Conservation (phyloP, 2,888 invertebrate genomes). For the Zaprionus lineosus region DNA sequence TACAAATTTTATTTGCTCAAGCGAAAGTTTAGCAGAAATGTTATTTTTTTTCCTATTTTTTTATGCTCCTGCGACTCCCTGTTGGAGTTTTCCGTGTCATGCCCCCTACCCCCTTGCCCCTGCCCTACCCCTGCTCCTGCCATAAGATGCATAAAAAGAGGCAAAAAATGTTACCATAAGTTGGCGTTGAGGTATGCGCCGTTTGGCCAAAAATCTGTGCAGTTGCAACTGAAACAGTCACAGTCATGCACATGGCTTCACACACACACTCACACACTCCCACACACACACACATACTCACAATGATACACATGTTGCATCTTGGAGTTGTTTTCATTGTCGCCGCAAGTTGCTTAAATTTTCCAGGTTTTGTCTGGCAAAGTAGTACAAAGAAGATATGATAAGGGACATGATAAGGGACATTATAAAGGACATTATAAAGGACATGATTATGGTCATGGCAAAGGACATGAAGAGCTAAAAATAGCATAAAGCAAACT, state of each 20-base stretch:
- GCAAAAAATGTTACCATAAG: conserved; percentile 49
- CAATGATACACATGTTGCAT: conserved; percentile 28
- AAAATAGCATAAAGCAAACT: too few relatives aligned
- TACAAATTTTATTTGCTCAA: conserved; percentile 50
- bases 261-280: not conserved
- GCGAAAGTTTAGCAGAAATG: conserved; percentile 39
- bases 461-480: too few relatives aligned
- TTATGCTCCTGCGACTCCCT: conserved; percentile 28
- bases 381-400: too few relatives aligned
- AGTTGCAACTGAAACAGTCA: conserved; percentile 34
- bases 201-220: conserved; percentile 65
- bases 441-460: too few relatives aligned
- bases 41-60: conserved; percentile 10
- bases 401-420: too few relatives aligned
- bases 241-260: too few relatives aligned
- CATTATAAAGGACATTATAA: too few relatives aligned
- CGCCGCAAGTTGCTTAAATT: conserved; percentile 29
- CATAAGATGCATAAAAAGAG: conserved; percentile 44
- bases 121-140: not conserved
- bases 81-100: conserved; percentile 20
- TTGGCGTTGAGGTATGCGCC: conserved; percentile 50
- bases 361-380: too few relatives aligned
- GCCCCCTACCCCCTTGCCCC: not conserved
- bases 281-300: conserved; percentile 5
- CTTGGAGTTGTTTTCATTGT: conserved; percentile 39